phyloP scores from a whole-genome alignment of 2,113 vertebrate species.

The Coracopsis vasa region DNA sequence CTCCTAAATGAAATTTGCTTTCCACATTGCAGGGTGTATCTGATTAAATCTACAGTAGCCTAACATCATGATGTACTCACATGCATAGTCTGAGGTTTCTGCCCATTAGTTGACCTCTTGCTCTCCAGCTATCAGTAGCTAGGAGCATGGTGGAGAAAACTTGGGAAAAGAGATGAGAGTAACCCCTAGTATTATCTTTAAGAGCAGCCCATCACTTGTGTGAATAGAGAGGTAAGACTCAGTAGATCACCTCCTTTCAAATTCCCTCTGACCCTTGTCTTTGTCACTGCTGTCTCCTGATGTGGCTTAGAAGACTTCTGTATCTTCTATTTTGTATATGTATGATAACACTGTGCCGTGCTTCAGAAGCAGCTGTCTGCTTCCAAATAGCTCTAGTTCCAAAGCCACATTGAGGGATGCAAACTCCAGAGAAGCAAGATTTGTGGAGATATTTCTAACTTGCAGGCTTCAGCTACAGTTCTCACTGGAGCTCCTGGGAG shows the following conservation, averaged over 20 bases:
- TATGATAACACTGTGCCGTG: neutral
- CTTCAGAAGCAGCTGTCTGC: neutral
- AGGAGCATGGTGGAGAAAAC: neutral
- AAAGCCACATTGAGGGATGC: accelerated
- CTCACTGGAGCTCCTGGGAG: neutral
- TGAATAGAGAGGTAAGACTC: neutral
- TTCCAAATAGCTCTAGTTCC: neutral
- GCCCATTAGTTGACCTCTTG: neutral
- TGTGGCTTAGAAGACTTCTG: neutral
- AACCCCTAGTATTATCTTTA: neutral
- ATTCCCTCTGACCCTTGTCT: neutral
- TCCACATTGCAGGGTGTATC: neutral
- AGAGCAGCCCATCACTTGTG: neutral
- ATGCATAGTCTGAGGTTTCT: neutral
- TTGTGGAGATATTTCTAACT: neutral
- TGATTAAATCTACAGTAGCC: neutral
- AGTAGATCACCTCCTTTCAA: neutral
- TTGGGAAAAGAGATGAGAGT: neutral
- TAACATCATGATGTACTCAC: neutral
- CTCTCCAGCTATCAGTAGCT: neutral
- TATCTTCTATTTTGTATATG: neutral
- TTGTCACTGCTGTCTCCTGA: neutral
- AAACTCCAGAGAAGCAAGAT: neutral
- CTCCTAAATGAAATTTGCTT: neutral
- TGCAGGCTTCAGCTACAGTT: neutral